Evolutionary conservation across 2,888 invertebrate genomes (phyloP).

Genomic region (Phasia obesa): DNA sequence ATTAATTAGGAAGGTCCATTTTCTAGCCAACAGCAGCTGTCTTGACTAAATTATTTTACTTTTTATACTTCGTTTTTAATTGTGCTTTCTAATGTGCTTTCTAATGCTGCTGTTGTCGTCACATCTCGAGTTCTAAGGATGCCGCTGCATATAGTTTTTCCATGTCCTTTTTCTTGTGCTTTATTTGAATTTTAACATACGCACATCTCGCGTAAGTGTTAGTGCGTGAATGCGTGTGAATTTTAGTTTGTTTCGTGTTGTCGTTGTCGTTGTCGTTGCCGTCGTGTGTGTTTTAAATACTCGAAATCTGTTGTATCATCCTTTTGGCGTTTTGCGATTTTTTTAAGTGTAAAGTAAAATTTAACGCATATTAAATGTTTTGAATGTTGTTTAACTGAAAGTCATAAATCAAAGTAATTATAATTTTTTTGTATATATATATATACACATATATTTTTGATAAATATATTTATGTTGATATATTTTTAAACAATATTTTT

Average conservation of each 20-base stretch:
- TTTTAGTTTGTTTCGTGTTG: neutral
- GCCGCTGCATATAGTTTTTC: constrained; percentile 56
- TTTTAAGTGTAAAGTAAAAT: constrained; percentile 10
- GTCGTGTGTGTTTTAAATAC: constrained; percentile 19
- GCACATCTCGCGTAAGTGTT: constrained; percentile 48
- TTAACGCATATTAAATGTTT: constrained; percentile 10
- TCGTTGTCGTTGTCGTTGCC: neutral
- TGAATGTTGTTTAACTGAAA: constrained; percentile 8
- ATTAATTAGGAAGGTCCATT: constrained; percentile 12
- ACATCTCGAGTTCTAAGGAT: constrained; percentile 13
- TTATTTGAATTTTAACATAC: constrained; percentile 27
- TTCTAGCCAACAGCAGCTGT: constrained; percentile 56
- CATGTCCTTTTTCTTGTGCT: constrained; percentile 21
- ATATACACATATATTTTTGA: neutral
- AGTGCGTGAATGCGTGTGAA: constrained; percentile 35
- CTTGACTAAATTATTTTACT: constrained; percentile 48
- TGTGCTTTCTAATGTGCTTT: constrained; percentile 26
- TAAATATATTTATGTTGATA: too few relatives aligned
- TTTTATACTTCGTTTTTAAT: constrained; percentile 4
- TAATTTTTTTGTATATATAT: neutral
- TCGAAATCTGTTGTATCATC: constrained; percentile 4
- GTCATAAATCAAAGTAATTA: constrained; percentile 7
- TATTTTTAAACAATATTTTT: too few relatives aligned
- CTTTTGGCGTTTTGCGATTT: neutral
- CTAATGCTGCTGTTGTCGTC: constrained; percentile 25